Base-by-base conservation (phyloP, 1,140 invertebrate genomes). In the Diorhabda carinulata region DNA sequence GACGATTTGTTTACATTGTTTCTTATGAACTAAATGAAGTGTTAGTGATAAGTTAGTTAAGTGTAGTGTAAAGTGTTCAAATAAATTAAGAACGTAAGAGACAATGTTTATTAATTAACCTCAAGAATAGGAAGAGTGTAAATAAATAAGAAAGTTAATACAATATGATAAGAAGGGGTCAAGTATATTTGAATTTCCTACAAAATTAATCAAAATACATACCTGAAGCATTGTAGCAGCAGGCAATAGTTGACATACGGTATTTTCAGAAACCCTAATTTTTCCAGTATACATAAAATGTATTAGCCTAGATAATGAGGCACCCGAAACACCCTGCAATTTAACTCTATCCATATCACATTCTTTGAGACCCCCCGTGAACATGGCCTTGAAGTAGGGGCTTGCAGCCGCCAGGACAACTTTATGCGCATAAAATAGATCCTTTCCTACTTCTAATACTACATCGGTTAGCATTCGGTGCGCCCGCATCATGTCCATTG, bases 301-400 rank as follows among this genome's bases (percentile, higher is more conserved):
- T 58, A 96, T 88, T 42, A 97, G 85, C 74, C 88, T 87, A 64
- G 88, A 88, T 88, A 97, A 92, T 4, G 92, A 91, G 57, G 90
- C 93, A 4, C 93, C 91, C 70, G 91, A 93, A 57, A 97, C 92
- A 59, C 93, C 93, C 78, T 96, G 93, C 43, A 97, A 83, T 71
- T 90, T 91, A 5, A 96, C 91, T 3, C 89, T 86, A 0, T 89
- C 89, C 92, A 94, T 95, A 76, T 93, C 92, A 73, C 90, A 88
- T 82, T 96, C 95, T 75, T 91, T 90, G 70, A 96, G 85, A 2
- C 92, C 92, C 64, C 91, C 91, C 2, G 92, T 94, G 79, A 96
- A 97, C 95, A 97, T 97, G 57, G 95, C 95, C 61, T 96, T 95
- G 78, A 98, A 98, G 81, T 97, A 98, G 3, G 95, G 95, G 83